phyloP scores from a whole-genome alignment of 2,113 vertebrate species.

The Alectura lathami region DNA sequence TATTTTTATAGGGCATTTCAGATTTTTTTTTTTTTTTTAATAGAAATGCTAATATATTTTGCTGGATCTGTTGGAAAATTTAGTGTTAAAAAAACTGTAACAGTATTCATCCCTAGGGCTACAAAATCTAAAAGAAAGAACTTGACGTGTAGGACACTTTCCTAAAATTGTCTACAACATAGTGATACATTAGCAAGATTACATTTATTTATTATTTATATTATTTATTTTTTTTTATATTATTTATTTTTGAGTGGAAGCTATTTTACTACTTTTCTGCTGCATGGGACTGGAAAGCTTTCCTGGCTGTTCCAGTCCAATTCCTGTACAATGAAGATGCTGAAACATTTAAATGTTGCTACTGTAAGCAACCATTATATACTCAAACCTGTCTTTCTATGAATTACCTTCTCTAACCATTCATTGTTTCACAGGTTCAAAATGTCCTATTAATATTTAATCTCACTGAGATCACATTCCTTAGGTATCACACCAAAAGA shows the following conservation, averaged over 20 bases:
- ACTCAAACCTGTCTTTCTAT: background rate
- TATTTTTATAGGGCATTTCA: background rate
- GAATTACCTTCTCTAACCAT: background rate
- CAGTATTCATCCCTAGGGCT: background rate
- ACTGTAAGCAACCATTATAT: accelerated
- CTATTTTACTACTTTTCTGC: background rate
- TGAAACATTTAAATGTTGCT: background rate
- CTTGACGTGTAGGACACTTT: background rate
- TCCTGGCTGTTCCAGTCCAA: background rate
- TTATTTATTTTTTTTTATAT: too few relatives aligned
- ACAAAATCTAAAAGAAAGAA: background rate
- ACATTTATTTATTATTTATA: background rate
- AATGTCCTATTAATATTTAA: background rate
- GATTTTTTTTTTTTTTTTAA: background rate
- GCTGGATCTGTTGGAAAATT: background rate
- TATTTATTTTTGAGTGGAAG: background rate
- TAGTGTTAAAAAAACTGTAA: background rate
- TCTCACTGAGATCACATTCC: accelerated
- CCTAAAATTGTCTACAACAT: background rate
- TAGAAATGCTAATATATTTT: background rate
- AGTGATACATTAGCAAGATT: background rate
- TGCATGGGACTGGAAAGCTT: background rate
- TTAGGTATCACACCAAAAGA: background rate
- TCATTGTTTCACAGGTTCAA: background rate
- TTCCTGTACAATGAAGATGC: accelerated